Base-by-base conservation (phyloP, 2,888 invertebrate genomes). In the Amiota minor region DNA sequence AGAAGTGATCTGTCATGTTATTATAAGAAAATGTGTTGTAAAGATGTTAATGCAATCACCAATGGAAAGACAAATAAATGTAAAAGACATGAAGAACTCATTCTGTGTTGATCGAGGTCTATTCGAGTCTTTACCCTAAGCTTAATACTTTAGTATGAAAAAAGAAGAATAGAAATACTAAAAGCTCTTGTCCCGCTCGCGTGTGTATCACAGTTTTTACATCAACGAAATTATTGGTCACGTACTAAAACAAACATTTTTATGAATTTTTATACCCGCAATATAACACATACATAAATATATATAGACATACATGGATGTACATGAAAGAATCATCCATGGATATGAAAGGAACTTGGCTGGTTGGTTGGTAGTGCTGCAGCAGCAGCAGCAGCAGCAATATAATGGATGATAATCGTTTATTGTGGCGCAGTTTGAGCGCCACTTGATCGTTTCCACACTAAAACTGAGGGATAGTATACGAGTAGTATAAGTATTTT, bases 241-340 rank as follows among this genome's bases (percentile, higher is more conserved):
- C 89, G 89, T 89, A 89, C 81, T 86, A 86, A 86, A 89, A 87
- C 89, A 89, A 89, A 89, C 89, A 89, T 87, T 86, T 88, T 88
- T 85, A 88, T 87, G 71, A 72, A 56, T 55, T 71, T 53, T 35
- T 35, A 35, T 35, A 35, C 35, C 35, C 35, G 35, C 35, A 35
- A 68, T 68, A 50, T 53, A 23, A 68, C 47, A 47, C n/a, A 53
- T 67, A 16, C 50, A 47, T 35, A 67, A 59, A 16, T 59, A 35
- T 35, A 35, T 35, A 35, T 35, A 35, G 16, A 59, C 59, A 18
- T 53, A 53, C 59, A 59, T 70, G 70, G 59, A 50, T 18, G 50
- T 46, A 49, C 61, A 70, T 71, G 23, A 49, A 50, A 23, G 77
- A 50, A 72, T 70, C 71, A 77, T 76, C 74, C 76, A 73, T 53